Evolutionary conservation across 2,797 vertebrate genomes (phyloP).

Genomic region (Amblyopsis hoosieri): DNA sequence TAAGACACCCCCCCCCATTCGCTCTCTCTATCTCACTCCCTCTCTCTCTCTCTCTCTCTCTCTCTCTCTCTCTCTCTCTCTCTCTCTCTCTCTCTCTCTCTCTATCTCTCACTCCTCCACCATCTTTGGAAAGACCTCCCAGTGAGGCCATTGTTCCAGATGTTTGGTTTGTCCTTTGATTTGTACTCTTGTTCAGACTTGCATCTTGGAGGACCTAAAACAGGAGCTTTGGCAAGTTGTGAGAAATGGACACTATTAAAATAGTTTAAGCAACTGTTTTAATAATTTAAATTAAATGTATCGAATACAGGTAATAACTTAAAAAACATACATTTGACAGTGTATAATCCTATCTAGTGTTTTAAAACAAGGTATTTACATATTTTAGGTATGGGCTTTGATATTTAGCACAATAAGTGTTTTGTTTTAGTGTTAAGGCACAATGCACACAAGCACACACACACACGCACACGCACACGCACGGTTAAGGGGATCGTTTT

Average conservation of each 20-base stretch:
- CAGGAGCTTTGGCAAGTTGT: constrained; percentile 24
- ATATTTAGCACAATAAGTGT: no score
- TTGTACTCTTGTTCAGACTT: constrained; percentile 53
- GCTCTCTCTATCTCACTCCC: neutral
- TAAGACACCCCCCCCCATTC: neutral
- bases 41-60: neutral
- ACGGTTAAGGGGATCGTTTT: no score
- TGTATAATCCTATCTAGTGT: no score
- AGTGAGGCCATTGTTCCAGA: constrained; percentile 52
- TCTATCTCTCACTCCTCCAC: neutral
- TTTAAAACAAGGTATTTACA: neutral
- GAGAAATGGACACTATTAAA: constrained; percentile 2
- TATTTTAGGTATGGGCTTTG: neutral
- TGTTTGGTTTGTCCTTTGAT: constrained; percentile 57
- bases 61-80: neutral
- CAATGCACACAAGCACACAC: no score
- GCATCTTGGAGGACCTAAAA: constrained; percentile 41
- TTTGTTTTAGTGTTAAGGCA: no score
- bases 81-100: constrained; percentile 5
- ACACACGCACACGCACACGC: no score
- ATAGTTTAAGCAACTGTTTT: no score
- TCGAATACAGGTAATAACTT: no score
- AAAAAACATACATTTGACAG: no score
- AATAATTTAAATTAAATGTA: no score
- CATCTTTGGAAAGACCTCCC: constrained; percentile 10